A percentile compares a stretch with the other conserved stretches of the same genome.
Conservation (phyloP, 2,888 invertebrate species). For the Baccha elongata region DNA sequence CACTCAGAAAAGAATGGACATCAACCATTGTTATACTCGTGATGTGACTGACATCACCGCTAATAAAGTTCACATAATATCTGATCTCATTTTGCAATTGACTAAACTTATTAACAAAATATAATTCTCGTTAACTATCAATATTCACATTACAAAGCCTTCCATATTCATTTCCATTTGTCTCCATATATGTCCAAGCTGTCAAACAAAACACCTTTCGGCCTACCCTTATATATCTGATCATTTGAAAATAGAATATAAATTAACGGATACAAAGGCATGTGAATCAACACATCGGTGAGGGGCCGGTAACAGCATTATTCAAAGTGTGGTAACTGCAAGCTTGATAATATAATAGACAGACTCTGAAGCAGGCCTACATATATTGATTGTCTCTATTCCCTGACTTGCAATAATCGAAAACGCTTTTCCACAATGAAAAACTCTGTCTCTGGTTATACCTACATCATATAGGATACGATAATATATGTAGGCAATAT, state of each 20-base stretch:
- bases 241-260: slow-evolving; percentile 18
- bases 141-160: slow-evolving; percentile 5
- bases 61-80: slow-evolving; percentile 29
- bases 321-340: background rate
- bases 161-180: slow-evolving; percentile 20
- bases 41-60: slow-evolving; percentile 27
- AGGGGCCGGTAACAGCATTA: background rate
- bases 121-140: slow-evolving; percentile 6
- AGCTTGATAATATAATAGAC: slow-evolving; percentile 12
- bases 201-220: slow-evolving; percentile 14
- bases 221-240: slow-evolving; percentile 2
- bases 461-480: background rate
- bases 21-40: slow-evolving; percentile 24
- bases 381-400: slow-evolving; percentile 34
- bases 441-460: background rate
- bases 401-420: slow-evolving; percentile 35
- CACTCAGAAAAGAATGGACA: background rate
- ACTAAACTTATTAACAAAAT: slow-evolving; percentile 8
- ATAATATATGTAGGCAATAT: too few species aligned
- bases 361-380: background rate
- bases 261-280: slow-evolving; percentile 16
- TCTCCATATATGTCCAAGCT: slow-evolving; percentile 27
- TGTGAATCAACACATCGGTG: background rate
- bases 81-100: slow-evolving; percentile 48
- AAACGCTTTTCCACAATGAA: slow-evolving; percentile 13